phyloP scores from a whole-genome alignment of 2,797 vertebrate species.

The Coregonus sp. region DNA sequence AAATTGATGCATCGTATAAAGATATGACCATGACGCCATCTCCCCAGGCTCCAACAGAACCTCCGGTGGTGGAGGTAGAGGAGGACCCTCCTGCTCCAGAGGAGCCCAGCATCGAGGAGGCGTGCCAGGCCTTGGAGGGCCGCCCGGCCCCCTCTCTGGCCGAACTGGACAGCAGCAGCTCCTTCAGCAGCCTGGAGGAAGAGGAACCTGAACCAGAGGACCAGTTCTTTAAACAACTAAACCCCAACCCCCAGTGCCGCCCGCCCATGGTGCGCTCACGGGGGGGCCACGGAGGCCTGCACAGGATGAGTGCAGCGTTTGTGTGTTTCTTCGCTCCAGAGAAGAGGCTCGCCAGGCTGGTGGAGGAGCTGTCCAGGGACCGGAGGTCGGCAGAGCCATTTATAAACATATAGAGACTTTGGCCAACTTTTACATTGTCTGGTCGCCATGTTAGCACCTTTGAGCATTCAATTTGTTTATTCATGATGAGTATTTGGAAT shows the following conservation, averaged over 20 bases:
- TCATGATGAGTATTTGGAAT: too few relatives aligned
- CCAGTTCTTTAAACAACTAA: constrained; percentile 30
- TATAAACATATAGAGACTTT: background rate
- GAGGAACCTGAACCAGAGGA: constrained; percentile 65
- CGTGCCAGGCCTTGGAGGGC: constrained; percentile 68
- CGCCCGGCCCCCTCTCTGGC: constrained; percentile 79
- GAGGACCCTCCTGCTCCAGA: constrained; percentile 24
- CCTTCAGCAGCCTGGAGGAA: constrained; percentile 87
- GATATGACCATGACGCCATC: background rate
- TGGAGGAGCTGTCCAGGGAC: constrained; percentile 78
- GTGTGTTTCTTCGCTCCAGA: constrained; percentile 86
- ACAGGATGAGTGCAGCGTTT: constrained; percentile 85
- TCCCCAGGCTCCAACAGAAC: background rate
- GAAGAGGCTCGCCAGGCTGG: constrained; percentile 78
- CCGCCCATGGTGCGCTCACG: constrained; percentile 65
- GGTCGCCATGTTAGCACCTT: too few relatives aligned
- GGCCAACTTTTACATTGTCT: too few relatives aligned
- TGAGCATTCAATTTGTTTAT: background rate
- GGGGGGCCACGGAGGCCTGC: constrained; percentile 73
- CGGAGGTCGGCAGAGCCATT: constrained; percentile 45
- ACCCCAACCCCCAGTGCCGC: constrained; percentile 33
- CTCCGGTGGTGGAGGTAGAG: background rate
- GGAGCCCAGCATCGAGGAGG: constrained; percentile 60
- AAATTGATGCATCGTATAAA: background rate
- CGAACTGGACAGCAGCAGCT: constrained; percentile 85